These are phyloP conservation scores for Barnardius zonarius DNA, from an alignment of 2,113 vertebrate genomes.

Conservation along the genomic window DNA sequence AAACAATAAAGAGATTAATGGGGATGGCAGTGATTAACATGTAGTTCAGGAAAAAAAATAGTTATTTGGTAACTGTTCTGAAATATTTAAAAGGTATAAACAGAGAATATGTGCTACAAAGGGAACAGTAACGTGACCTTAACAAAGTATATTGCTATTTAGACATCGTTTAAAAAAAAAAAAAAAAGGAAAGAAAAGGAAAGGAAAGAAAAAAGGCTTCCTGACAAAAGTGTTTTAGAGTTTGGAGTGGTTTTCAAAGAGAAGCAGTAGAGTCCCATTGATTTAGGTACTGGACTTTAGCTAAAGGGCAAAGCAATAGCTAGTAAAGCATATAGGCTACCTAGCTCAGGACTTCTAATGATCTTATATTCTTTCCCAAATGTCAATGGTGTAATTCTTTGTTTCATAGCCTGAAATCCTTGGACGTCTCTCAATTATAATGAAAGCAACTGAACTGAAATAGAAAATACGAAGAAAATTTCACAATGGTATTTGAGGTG, in stretches of 20 bases:
- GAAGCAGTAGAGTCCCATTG: not conserved
- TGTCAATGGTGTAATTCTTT: conserved; percentile 55
- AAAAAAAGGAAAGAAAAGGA: not conserved
- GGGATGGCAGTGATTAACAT: not conserved
- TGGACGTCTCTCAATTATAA: not conserved
- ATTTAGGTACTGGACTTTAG: conserved; percentile 47
- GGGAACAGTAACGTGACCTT: not conserved
- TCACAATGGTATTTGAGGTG: not conserved
- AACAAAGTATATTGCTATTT: not conserved
- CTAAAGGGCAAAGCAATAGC: conserved; percentile 50
- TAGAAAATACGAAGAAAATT: not conserved
- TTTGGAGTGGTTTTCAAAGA: conserved; percentile 17
- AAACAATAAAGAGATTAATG: conserved; percentile 3
- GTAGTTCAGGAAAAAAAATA: not conserved
- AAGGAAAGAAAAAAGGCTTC: not conserved
- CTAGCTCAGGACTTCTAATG: conserved; percentile 32
- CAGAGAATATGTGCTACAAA: not conserved
- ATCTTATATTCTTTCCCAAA: conserved; percentile 48
- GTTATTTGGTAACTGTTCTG: not conserved
- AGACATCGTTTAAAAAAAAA: not conserved
- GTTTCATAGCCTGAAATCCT: conserved; percentile 33
- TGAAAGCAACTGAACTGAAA: conserved; percentile 8
- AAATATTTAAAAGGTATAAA: not conserved
- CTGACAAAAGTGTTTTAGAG: not conserved
- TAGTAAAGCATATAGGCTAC: conserved; percentile 2